phyloP scores from a whole-genome alignment of 2,888 invertebrate species.

The Ornithoptera priamus region DNA sequence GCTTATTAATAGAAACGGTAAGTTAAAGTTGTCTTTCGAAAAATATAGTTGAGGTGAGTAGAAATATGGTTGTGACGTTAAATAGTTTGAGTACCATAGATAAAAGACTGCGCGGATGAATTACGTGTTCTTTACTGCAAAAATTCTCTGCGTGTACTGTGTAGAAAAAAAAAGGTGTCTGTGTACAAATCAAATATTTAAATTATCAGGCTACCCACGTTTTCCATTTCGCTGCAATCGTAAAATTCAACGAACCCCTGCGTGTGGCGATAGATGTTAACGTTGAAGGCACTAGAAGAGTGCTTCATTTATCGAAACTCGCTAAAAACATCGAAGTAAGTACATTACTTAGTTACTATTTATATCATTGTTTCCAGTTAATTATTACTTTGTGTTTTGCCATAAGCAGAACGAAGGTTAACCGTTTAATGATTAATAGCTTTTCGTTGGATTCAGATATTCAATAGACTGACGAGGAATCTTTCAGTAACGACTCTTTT shows the following conservation, averaged over 20 bases:
- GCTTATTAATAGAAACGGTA: conserved; percentile 42
- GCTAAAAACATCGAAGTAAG: conserved; percentile 30
- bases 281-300: conserved; percentile 32
- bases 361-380: neutral
- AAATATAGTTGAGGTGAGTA: too few species aligned
- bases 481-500: too few species aligned
- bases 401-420: too few species aligned
- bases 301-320: conserved; percentile 27
- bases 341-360: neutral
- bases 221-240: conserved; percentile 40
- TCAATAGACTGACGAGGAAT: too few species aligned
- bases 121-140: too few species aligned
- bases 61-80: too few species aligned
- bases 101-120: too few species aligned
- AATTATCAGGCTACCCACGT: conserved; percentile 39
- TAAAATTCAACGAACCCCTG: conserved; percentile 41
- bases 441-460: too few species aligned
- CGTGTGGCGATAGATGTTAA: conserved; percentile 37
- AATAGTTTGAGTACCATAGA: too few species aligned
- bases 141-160: too few species aligned
- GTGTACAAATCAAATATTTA: neutral
- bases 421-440: too few species aligned
- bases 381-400: too few species aligned
- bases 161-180: neutral
- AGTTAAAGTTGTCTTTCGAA: neutral